Evolutionary conservation across 2,797 vertebrate genomes (phyloP).

Genomic region (Anisognathus igniventris): DNA sequence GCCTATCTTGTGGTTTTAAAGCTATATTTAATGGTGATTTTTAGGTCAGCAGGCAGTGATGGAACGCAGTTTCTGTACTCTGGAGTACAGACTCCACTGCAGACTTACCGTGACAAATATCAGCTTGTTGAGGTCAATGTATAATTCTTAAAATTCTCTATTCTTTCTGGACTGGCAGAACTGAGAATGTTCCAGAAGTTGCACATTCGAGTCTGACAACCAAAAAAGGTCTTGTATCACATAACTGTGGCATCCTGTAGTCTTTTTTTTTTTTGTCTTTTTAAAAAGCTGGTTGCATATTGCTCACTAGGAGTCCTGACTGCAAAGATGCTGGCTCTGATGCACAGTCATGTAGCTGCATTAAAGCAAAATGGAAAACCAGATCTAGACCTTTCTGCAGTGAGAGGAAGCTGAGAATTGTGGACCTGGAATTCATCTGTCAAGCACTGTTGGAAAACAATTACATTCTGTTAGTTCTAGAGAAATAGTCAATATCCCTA

Average conservation of each 20-base stretch:
- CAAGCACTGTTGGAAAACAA: neutral
- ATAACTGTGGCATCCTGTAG: slow-evolving; percentile 35
- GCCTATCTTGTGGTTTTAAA: neutral
- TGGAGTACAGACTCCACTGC: neutral
- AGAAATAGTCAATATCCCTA: neutral
- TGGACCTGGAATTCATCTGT: neutral
- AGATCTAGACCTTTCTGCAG: neutral
- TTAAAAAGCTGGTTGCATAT: neutral
- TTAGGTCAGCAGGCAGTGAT: neutral
- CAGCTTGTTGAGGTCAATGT: neutral
- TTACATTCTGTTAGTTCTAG: neutral
- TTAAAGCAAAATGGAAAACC: neutral
- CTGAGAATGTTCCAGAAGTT: neutral
- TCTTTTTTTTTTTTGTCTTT: neutral
- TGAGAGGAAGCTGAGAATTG: neutral
- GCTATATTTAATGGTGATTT: neutral
- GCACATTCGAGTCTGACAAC: neutral
- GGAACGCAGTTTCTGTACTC: neutral
- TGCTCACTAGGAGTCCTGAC: neutral
- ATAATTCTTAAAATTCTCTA: neutral
- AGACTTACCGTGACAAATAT: neutral
- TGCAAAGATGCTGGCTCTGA: neutral
- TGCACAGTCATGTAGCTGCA: neutral
- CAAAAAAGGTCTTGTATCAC: slow-evolving; percentile 38
- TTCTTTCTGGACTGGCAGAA: neutral